phyloP scores from a whole-genome alignment of 2,113 vertebrate species.

The Daboia siamensis region DNA sequence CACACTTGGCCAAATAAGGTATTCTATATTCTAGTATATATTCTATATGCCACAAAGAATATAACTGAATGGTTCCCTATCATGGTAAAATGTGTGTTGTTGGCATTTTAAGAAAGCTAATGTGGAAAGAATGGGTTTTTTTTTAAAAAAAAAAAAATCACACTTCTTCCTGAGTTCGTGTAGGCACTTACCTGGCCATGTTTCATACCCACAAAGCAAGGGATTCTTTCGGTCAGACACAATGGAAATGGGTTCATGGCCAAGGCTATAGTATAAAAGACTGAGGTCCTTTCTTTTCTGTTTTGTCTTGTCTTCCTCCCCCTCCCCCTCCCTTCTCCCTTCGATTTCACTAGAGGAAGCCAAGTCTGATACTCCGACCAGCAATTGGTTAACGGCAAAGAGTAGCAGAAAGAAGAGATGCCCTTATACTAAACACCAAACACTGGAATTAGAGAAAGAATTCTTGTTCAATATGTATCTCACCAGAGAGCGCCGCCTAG shows the following conservation, averaged over 20 bases:
- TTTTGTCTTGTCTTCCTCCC: slow-evolving; percentile 53
- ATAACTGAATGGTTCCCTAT: not conserved
- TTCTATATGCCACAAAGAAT: slow-evolving; percentile 1
- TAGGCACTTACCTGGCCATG: slow-evolving; percentile 37
- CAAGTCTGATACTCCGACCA: slow-evolving; percentile 87
- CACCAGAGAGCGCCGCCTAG: slow-evolving; percentile 99
- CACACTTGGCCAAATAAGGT: not conserved
- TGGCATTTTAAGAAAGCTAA: slow-evolving; percentile 39
- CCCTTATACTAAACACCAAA: slow-evolving; percentile 99
- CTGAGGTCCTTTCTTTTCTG: slow-evolving; percentile 67
- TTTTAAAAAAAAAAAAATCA: not conserved
- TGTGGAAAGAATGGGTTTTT: slow-evolving; percentile 8
- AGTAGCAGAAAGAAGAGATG: slow-evolving; percentile 98
- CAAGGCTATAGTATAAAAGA: slow-evolving; percentile 74
- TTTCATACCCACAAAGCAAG: slow-evolving; percentile 59
- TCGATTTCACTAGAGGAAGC: slow-evolving; percentile 87
- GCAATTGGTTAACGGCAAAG: slow-evolving; percentile 98
- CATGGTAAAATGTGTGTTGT: slow-evolving; percentile 4
- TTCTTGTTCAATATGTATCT: slow-evolving; percentile 99
- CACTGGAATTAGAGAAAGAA: slow-evolving; percentile 99
- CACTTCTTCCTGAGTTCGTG: slow-evolving; percentile 9
- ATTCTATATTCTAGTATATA: not conserved
- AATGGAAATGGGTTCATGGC: slow-evolving; percentile 72
- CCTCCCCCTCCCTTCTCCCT: slow-evolving; percentile 69
- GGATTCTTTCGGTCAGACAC: slow-evolving; percentile 59